These are phyloP conservation scores for human DNA, from an alignment of 2,113 vertebrate genomes.

Conservation along the genomic window GRCh38 chr12:54235501-54236000, in stretches of 20 bases:
- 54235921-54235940: not conserved
- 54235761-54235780: not conserved
- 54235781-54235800: slow-evolving; percentile 1
- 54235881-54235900: not conserved
- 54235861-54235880: not conserved
- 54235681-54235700: not conserved
- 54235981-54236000: not conserved
- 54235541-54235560: too few species aligned
- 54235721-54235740: not conserved
- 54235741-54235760: slow-evolving; percentile 1
- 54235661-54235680: not conserved
- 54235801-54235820: not conserved
- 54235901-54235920: not conserved
- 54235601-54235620: too few species aligned
- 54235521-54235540: too few species aligned
- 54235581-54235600: too few species aligned
- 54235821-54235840: not conserved
- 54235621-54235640: not conserved
- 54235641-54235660: not conserved
- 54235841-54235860: not conserved
- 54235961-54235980: not conserved
- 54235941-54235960: not conserved
- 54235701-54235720: not conserved
- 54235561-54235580: too few species aligned
- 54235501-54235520: too few species aligned